A percentile compares a stretch with the other conserved stretches of the same genome.
Conservation (phyloP, 2,888 invertebrate species). For the Apoda limacodes region DNA sequence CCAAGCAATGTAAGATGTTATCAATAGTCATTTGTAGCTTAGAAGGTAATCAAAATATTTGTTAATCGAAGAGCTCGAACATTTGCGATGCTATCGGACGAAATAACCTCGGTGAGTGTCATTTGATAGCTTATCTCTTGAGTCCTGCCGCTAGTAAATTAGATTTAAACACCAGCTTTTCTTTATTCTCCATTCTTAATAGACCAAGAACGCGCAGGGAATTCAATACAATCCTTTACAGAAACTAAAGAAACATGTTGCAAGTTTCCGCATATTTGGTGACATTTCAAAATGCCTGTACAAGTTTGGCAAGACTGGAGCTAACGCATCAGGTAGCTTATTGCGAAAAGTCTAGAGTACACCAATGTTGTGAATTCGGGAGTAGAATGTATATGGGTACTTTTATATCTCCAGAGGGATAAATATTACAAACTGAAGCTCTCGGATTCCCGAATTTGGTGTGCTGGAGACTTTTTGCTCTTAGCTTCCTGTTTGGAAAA, state of each 20-base stretch:
- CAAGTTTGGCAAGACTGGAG: too few species aligned
- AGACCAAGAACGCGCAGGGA: constrained; percentile 4
- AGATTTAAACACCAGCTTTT: constrained; percentile 19
- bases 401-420: too few species aligned
- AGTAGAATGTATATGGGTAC: too few species aligned
- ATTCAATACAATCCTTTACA: constrained; percentile 11
- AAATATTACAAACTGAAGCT: too few species aligned
- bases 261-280: too few species aligned
- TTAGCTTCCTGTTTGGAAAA: too few species aligned
- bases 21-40: constrained; percentile 47
- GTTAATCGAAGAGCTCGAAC: constrained; percentile 33
- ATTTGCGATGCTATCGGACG: constrained; percentile 42
- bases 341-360: too few species aligned
- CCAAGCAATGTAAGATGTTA: constrained; percentile 30
- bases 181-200: constrained; percentile 11
- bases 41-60: constrained; percentile 54
- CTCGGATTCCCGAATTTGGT: too few species aligned
- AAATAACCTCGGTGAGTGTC: constrained; percentile 40
- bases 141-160: constrained; percentile 17
- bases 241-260: constrained; percentile 5
- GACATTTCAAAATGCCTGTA: too few species aligned
- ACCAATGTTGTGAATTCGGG: too few species aligned
- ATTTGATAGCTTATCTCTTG: constrained; percentile 40
- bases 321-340: too few species aligned
- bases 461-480: too few species aligned